A percentile compares a stretch with the other conserved stretches of the same genome.
Conservation (phyloP, 1,140 invertebrate genomes). For the Triops longicaudatus region DNA sequence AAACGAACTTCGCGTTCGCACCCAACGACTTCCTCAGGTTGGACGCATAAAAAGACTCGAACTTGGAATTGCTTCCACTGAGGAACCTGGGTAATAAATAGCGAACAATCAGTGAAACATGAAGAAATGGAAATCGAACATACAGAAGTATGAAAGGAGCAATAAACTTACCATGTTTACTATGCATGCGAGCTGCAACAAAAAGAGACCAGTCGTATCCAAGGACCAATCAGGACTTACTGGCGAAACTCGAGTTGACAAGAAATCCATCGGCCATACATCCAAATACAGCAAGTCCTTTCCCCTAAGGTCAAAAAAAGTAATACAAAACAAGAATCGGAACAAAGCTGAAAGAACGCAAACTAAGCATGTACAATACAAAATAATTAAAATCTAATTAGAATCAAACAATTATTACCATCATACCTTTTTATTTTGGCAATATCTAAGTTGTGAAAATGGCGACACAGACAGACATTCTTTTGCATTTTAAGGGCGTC, state of each 20-base stretch:
- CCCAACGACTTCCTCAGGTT: constrained; percentile 41
- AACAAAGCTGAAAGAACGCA: constrained; percentile 13
- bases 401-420: too few relatives aligned
- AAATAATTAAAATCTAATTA: background rate
- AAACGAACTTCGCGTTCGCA: constrained; percentile 49
- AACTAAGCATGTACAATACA: background rate
- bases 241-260: constrained; percentile 52
- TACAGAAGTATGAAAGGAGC: background rate
- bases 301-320: constrained; percentile 31
- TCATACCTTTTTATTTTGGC: constrained; percentile 35
- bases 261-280: constrained; percentile 91
- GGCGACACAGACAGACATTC: constrained; percentile 85
- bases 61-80: constrained; percentile 72
- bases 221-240: constrained; percentile 41
- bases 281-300: constrained; percentile 70
- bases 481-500: constrained; percentile 87
- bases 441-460: constrained; percentile 74
- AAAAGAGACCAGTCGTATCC: constrained; percentile 81
- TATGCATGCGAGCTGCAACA: constrained; percentile 94
- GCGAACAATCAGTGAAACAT: constrained; percentile 31
- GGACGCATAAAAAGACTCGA: constrained; percentile 68
- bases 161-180: constrained; percentile 70
- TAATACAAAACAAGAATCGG: constrained; percentile 22
- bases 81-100: constrained; percentile 38
- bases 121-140: background rate